A percentile compares a stretch with the other conserved stretches of the same genome.
Evolutionary conservation across 2,113 vertebrate genomes (phyloP).

Genomic region (Paradisaea rubra): DNA sequence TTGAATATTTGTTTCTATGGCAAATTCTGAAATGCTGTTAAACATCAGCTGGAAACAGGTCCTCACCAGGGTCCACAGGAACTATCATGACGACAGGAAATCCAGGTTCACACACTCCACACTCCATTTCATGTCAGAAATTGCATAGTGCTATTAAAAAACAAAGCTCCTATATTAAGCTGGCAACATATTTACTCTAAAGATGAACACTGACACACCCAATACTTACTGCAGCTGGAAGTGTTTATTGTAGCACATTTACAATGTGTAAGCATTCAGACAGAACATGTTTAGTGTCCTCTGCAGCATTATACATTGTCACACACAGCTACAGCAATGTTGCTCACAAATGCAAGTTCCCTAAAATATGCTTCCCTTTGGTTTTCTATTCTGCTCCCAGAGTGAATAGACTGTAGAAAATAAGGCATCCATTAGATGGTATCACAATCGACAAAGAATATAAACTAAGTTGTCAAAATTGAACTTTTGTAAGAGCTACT

Average conservation of each 20-base stretch:
- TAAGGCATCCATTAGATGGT: background rate
- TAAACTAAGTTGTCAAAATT: background rate
- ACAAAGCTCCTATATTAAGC: background rate
- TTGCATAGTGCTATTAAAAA: background rate
- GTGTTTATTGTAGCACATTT: constrained; percentile 45
- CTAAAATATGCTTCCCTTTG: background rate
- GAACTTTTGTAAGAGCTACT: background rate
- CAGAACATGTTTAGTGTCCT: background rate
- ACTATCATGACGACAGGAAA: background rate
- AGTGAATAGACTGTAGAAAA: background rate
- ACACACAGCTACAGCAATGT: background rate
- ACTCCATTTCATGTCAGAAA: background rate
- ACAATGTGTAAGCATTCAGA: constrained; percentile 25
- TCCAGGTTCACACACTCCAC: background rate
- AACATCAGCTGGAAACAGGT: background rate
- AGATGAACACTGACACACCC: background rate
- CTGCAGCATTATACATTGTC: background rate
- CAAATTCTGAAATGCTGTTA: background rate
- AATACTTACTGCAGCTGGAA: background rate
- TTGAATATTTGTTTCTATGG: background rate
- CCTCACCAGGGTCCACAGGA: background rate
- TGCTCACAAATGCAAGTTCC: background rate
- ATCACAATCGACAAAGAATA: background rate
- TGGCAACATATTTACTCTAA: background rate
- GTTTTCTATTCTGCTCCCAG: constrained; percentile 10